phyloP scores from a whole-genome alignment of 92 coral and sea anemone genomes.

The Anthopleura xanthogrammica region DNA sequence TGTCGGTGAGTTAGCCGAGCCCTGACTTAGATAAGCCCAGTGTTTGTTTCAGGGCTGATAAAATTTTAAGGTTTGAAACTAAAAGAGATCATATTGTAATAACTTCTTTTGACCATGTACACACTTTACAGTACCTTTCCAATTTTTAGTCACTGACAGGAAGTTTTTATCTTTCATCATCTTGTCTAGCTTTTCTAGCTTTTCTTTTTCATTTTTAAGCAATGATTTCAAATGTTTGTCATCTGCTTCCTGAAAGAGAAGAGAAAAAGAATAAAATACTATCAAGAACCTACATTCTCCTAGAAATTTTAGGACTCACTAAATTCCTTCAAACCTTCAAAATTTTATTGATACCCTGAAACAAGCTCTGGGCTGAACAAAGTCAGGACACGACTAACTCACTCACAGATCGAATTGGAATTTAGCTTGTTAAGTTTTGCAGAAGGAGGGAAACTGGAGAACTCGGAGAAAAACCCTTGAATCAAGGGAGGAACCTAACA shows the following conservation, averaged over 20 bases:
- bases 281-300: neutral
- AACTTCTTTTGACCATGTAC: too few species aligned
- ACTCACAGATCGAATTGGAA: too few species aligned
- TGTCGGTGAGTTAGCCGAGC: too few species aligned
- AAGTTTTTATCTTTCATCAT: neutral
- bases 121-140: slow-evolving; percentile 5
- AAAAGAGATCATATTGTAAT: neutral
- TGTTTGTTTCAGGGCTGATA: too few species aligned
- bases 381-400: too few species aligned
- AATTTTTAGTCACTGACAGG: neutral
- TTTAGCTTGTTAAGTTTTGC: too few species aligned
- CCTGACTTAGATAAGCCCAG: too few species aligned
- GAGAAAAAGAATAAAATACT: neutral
- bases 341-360: neutral
- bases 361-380: neutral
- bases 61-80: neutral
- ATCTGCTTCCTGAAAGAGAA: slow-evolving; percentile 27
- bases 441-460: too few species aligned
- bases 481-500: too few species aligned
- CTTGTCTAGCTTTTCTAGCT: slow-evolving; percentile 11
- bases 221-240: slow-evolving; percentile 23
- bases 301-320: neutral
- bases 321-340: neutral
- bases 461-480: too few species aligned
- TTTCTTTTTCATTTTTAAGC: neutral